Base-by-base conservation (phyloP, 2,888 invertebrate genomes). In the Caenorhabditis japonica region DNA sequence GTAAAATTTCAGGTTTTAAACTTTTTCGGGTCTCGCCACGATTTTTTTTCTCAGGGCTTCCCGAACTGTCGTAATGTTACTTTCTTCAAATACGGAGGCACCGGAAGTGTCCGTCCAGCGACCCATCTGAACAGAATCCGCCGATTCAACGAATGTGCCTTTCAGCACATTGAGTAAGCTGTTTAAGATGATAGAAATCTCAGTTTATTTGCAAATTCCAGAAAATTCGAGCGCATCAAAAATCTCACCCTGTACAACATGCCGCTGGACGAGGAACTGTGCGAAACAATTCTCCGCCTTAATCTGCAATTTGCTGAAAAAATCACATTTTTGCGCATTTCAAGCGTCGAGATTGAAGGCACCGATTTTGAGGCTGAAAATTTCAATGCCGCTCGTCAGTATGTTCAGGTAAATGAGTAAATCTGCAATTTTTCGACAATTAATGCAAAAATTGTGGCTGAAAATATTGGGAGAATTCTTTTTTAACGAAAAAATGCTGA, bases 41-140 rank as follows among this genome's bases (percentile, higher is more conserved):
- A n/a, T n/a, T n/a, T n/a, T n/a, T n/a, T n/a, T n/a, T n/a, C n/a
- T n/a, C 25, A 43, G 19, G 62, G 53, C 10, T 19, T 17, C 38
- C 12, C 12, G 3, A n/a, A 44, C 34, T 19, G n/a, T n/a, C 43
- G 56, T 4, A n/a, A 12, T 4, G 34, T 44, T 21, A 44, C 34
- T 10, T 36, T 58, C 13, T 47, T 27, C 49, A 59, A 59, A 15
- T 59, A 49, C 30, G 52, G 52, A 8, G 60, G 60, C 43, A 52
- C 41, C 10, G 60, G 60, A 12, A 51, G 43, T 12, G 15, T n/a
- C 2, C 15, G 52, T 15, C 36, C 60, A 27, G 23, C 25, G 8
- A 52, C 36, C 10, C 30, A 23, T 13, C 51, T 61, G 13, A n/a
- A 12, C 8, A 51, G 51, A 52, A 43, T 61, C 23, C 19, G 34